Evolutionary conservation across 1,140 invertebrate species (phyloP).

Genomic region (Tetragonula clypearis): DNA sequence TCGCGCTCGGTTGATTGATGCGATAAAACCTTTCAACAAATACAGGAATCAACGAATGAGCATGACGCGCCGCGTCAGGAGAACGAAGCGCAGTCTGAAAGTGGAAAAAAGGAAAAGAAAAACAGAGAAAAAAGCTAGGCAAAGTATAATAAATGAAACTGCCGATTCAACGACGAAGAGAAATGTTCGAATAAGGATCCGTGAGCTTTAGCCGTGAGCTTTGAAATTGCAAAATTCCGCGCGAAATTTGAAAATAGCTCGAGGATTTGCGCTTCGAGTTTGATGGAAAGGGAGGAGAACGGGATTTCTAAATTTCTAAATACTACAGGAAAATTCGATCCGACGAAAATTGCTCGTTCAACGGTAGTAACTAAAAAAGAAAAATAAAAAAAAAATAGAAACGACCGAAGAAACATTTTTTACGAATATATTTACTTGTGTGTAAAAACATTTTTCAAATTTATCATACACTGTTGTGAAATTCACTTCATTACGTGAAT

Average conservation of each 20-base stretch:
- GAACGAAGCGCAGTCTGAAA: no score
- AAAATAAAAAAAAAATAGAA: constrained; percentile 5
- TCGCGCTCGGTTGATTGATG: not conserved
- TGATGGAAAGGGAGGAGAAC: not conserved
- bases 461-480: no score
- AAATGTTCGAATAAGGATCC: not conserved
- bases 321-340: no score
- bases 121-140: not conserved
- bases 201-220: not conserved
- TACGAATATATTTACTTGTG: no score
- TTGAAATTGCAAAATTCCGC: not conserved
- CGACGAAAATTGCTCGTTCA: no score
- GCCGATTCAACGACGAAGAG: not conserved
- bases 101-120: not conserved
- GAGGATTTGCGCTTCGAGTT: not conserved
- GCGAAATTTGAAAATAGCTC: not conserved
- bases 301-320: no score
- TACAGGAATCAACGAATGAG: not conserved
- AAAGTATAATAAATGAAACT: constrained; percentile 1
- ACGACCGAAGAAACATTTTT: constrained; percentile 1
- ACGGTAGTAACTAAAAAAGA: not conserved
- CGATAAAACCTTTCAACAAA: not conserved
- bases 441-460: no score
- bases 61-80: not conserved
- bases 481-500: no score